Percentiles rank a stretch among this genome's conserved stretches.
Conservation (phyloP, 1,140 invertebrate genomes). For the Penaeus indicus region DNA sequence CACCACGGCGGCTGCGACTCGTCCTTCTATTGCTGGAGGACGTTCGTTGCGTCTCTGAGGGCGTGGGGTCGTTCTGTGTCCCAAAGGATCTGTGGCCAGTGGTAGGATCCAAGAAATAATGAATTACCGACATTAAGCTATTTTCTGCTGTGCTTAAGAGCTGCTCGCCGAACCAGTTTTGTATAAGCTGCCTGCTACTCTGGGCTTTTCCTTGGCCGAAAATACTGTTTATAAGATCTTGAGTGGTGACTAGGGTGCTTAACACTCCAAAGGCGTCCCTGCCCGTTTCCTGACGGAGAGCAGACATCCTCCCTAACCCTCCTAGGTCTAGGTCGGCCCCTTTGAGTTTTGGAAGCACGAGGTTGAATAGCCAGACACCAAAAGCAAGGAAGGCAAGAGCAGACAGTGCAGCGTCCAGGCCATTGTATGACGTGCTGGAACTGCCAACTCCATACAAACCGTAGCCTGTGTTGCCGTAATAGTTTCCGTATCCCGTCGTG, state of each 20-base stretch:
- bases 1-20: too few species aligned
- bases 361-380: constrained; percentile 45
- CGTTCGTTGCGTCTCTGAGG: too few species aligned
- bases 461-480: not conserved
- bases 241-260: not conserved
- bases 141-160: too few species aligned
- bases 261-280: not conserved
- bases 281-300: too few species aligned
- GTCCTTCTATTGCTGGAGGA: too few species aligned
- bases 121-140: too few species aligned
- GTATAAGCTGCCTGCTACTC: too few species aligned
- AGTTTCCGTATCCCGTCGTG: not conserved
- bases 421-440: constrained; percentile 34
- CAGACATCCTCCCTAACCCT: not conserved
- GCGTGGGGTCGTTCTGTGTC: too few species aligned
- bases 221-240: constrained; percentile 16
- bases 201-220: not conserved
- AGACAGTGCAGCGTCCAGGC: constrained; percentile 41
- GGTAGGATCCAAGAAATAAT: too few species aligned
- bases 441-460: not conserved
- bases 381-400: constrained; percentile 55
- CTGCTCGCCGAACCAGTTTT: not conserved
- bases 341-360: constrained; percentile 39
- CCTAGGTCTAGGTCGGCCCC: constrained; percentile 12
- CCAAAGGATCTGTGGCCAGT: too few species aligned